phyloP scores from a whole-genome alignment of 2,888 invertebrate species.

The Prenolepis imparis region DNA sequence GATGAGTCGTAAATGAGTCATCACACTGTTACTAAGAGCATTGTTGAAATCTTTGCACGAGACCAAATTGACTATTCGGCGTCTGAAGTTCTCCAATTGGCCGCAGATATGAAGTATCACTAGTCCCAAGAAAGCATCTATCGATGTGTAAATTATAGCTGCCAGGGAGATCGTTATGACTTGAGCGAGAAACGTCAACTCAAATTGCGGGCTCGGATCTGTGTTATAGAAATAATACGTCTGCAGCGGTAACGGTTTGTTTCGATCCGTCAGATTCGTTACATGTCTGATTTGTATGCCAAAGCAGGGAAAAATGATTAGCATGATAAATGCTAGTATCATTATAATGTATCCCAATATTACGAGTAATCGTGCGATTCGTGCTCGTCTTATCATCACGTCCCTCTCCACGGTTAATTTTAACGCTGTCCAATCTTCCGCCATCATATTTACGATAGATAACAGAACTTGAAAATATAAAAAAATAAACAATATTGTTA shows the following conservation, averaged over 20 bases:
- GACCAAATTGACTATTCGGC: constrained; percentile 16
- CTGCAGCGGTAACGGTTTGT: constrained; percentile 31
- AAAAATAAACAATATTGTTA: neutral
- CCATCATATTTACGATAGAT: constrained; percentile 50
- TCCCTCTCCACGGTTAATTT: constrained; percentile 33
- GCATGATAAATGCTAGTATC: neutral
- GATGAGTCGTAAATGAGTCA: constrained; percentile 47
- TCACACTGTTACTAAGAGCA: neutral
- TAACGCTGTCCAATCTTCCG: constrained; percentile 51
- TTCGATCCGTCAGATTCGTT: constrained; percentile 29
- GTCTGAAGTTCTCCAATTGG: constrained; percentile 53
- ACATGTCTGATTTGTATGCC: constrained; percentile 36
- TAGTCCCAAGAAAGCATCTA: constrained; percentile 46
- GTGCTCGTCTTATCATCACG: constrained; percentile 49
- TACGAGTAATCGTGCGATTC: constrained; percentile 9
- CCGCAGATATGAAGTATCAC: constrained; percentile 48
- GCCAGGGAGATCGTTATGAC: neutral
- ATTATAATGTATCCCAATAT: neutral
- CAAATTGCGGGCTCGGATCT: constrained; percentile 40
- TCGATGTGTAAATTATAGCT: constrained; percentile 1
- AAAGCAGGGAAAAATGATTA: constrained; percentile 33
- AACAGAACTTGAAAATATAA: constrained; percentile 45
- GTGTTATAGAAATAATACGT: constrained; percentile 43
- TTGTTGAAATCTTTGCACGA: constrained; percentile 8
- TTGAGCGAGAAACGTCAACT: constrained; percentile 35